Percentiles rank a stretch among this genome's conserved stretches.
Conservation (phyloP, 2,888 invertebrate species). For the Caenorhabditis panamensis region DNA sequence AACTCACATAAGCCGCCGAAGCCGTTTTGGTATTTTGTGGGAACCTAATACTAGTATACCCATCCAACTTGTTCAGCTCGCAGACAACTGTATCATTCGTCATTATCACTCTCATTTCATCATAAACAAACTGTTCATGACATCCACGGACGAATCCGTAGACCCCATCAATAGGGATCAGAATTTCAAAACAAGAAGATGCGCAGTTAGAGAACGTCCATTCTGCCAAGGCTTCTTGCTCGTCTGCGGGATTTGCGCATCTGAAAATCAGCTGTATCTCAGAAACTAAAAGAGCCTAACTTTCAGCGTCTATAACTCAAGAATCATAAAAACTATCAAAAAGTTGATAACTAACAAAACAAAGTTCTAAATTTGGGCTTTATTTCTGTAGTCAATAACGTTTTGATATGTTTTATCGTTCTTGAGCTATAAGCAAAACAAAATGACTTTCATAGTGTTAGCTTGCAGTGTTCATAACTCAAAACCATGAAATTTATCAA, state of each 20-base stretch:
- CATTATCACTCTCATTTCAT: conserved; percentile 30
- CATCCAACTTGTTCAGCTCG: conserved; percentile 17
- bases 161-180: conserved; percentile 30
- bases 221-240: background rate
- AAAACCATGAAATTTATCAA: background rate
- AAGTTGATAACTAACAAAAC: no score
- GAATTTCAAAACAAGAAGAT: conserved; percentile 46
- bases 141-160: conserved; percentile 47
- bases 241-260: background rate
- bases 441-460: no score
- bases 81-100: conserved; percentile 21
- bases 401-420: background rate
- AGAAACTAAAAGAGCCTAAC: no score
- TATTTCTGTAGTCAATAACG: background rate
- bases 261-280: background rate
- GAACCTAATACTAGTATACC: conserved; percentile 1
- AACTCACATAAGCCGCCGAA: no score
- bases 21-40: background rate
- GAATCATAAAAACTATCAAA: no score
- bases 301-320: no score
- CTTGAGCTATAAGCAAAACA: no score
- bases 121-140: conserved; percentile 45
- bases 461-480: no score
- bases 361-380: no score
- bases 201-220: conserved; percentile 6